Evolutionary conservation across 2,888 invertebrate genomes (phyloP).

Genomic region (Catonia carolina): DNA sequence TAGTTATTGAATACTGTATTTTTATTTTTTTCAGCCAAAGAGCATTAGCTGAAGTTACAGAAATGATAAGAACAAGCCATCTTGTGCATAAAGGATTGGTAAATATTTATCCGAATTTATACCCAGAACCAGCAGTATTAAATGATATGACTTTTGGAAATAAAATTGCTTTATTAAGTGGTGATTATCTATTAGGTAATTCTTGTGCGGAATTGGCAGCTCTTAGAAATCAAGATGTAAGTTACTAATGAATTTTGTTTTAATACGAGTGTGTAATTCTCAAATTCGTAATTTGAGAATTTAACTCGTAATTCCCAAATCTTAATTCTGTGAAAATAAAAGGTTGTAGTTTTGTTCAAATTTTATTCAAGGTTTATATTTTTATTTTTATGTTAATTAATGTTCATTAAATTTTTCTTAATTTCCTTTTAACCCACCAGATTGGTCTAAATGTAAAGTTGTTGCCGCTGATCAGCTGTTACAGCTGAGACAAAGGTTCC

Average conservation of each 20-base stretch:
- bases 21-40: slow-evolving; percentile 52
- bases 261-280: too few species aligned
- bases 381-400: too few species aligned
- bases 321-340: too few species aligned
- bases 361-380: too few species aligned
- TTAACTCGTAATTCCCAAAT: too few species aligned
- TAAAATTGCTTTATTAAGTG: slow-evolving; percentile 87
- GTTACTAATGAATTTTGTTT: slow-evolving; percentile 17
- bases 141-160: slow-evolving; percentile 90
- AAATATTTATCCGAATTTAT: slow-evolving; percentile 61
- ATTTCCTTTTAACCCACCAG: too few species aligned
- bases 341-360: too few species aligned
- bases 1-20: background rate
- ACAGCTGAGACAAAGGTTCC: too few species aligned
- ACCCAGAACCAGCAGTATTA: slow-evolving; percentile 51
- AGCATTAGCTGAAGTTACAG: slow-evolving; percentile 88
- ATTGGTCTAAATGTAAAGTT: too few species aligned
- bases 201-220: slow-evolving; percentile 82
- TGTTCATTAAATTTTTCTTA: too few species aligned
- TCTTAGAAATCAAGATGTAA: slow-evolving; percentile 53
- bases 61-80: slow-evolving; percentile 91
- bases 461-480: too few species aligned
- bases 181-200: slow-evolving; percentile 84
- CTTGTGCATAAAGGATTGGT: slow-evolving; percentile 83
- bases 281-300: too few species aligned